Base-by-base conservation (phyloP, 2,888 invertebrate genomes). In the Busseola fusca region DNA sequence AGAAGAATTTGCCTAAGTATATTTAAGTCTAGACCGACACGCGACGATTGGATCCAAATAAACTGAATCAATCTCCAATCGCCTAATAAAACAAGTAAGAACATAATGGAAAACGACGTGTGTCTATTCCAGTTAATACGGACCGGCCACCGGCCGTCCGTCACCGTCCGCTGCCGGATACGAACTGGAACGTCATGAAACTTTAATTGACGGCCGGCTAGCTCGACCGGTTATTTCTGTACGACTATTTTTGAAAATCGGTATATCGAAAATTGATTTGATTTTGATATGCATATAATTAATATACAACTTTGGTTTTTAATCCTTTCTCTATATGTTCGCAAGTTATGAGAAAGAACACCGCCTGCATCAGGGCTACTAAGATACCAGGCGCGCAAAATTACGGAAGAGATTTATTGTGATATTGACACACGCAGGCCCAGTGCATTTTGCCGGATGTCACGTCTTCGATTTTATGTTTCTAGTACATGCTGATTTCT, bases 91-190 rank as follows among this genome's bases (percentile, higher is more conserved):
- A 76, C 80, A 64, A 58, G 64, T 56, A 65, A 37, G 56, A 72
- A 74, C 64, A 73, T 86, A 80, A 86, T 88, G 86, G 85, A 88
- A 86, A 81, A 80, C 82, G 78, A 80, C 80, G 78, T 59, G 62
- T 67, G 69, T 71, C 78, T 81, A 80, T 72, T 72, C 60, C 73
- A 56, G 66, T 73, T 71, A 92, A 91, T 91, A 92, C 91, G 88
- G 86, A 89, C 91, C 85, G 91, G 90, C 56, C 78, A 80, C 81
- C 82, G 74, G 76, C 63, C 73, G 69, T 69, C 83, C 86, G 85
- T 76, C 82, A 78, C 76, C 72, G 84, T 59, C 69, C 66, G 56
- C 70, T 76, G 74, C 84, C 69, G 87, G 73, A 80, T 58, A 76
- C 84, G 79, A 84, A 84, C 64, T 75, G 77, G 74, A 74, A 74